These are phyloP conservation scores for Lepeophtheirus nordmannii DNA, from an alignment of 2,888 invertebrate species.

Conservation along the genomic window DNA sequence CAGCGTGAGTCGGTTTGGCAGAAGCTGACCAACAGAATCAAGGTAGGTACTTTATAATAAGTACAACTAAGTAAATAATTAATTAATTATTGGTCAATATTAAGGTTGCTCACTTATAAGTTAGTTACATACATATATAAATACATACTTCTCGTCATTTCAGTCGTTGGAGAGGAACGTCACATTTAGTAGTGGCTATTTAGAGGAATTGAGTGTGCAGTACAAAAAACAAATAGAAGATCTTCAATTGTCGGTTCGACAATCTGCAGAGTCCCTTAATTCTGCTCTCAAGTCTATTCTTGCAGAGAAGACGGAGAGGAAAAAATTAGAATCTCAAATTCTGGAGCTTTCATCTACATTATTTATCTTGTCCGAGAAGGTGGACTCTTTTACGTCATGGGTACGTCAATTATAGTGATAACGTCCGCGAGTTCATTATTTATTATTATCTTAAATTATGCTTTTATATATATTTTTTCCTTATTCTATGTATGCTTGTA, in stretches of 20 bases:
- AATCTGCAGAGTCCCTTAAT: slow-evolving; percentile 10
- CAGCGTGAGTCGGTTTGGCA: slow-evolving; percentile 61
- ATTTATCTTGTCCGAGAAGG: background rate
- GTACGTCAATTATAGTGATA: background rate
- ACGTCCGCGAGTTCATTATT: too few species aligned
- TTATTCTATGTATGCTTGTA: too few species aligned
- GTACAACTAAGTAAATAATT: too few species aligned
- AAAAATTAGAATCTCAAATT: background rate
- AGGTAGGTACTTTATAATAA: slow-evolving; percentile 46
- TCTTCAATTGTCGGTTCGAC: slow-evolving; percentile 44
- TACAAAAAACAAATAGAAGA: slow-evolving; percentile 95
- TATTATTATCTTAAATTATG: background rate
- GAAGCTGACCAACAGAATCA: slow-evolving; percentile 82
- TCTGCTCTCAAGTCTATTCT: background rate
- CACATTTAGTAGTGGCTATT: slow-evolving; percentile 85
- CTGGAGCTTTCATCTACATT: background rate
- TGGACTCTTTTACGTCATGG: background rate
- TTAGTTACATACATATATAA: background rate
- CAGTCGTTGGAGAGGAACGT: slow-evolving; percentile 87
- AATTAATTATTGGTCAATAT: too few species aligned
- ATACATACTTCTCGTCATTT: slow-evolving; percentile 28
- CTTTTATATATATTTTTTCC: too few species aligned
- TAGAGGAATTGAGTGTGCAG: slow-evolving; percentile 83
- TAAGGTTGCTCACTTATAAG: too few species aligned
- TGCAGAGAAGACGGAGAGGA: slow-evolving; percentile 2